Evolutionary conservation across 1,140 invertebrate species (phyloP).

Genomic region (Amphibalanus amphitrite): DNA sequence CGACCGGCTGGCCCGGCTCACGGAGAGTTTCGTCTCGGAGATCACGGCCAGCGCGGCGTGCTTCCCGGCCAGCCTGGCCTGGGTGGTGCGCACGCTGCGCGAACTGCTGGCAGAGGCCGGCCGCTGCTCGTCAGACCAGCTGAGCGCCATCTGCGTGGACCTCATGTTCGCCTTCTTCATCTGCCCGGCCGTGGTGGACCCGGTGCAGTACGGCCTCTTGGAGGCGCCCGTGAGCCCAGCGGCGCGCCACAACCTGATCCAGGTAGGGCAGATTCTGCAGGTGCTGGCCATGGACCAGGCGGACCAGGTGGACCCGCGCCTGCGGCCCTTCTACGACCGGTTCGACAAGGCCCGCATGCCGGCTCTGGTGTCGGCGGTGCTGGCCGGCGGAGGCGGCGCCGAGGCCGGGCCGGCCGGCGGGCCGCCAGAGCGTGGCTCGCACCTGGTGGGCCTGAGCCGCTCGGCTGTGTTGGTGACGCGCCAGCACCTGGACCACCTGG

Average conservation of each 20-base stretch:
- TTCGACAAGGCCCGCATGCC: constrained; percentile 56
- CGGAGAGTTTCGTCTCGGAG: constrained; percentile 26
- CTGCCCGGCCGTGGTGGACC: constrained; percentile 89
- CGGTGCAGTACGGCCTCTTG: constrained; percentile 86
- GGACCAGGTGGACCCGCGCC: constrained; percentile 53
- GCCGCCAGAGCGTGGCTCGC: constrained; percentile 35
- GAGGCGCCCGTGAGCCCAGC: constrained; percentile 83
- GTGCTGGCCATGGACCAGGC: constrained; percentile 67
- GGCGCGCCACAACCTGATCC: constrained; percentile 81
- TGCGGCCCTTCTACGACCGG: constrained; percentile 49
- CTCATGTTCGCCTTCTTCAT: constrained; percentile 86
- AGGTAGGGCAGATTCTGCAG: constrained; percentile 72
- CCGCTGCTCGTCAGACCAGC: constrained; percentile 25
- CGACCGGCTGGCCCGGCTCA: constrained; percentile 35
- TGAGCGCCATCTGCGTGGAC: constrained; percentile 69
- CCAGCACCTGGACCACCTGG: constrained; percentile 41
- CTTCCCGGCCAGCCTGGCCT: constrained; percentile 58
- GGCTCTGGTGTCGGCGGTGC: constrained; percentile 49
- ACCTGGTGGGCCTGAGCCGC: constrained; percentile 39
- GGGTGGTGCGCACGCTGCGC: constrained; percentile 39
- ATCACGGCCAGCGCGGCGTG: constrained; percentile 73
- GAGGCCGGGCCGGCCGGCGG: constrained; percentile 17
- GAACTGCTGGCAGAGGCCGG: constrained; percentile 27
- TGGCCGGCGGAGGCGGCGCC: constrained; percentile 40
- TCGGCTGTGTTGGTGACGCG: constrained; percentile 48